Evolutionary conservation across 30 jellyfish, hydroid and myxozoan genomes (phyloP), one percentile per base, ranked within the genome.

Genomic region (Mastigias papua): DNA sequence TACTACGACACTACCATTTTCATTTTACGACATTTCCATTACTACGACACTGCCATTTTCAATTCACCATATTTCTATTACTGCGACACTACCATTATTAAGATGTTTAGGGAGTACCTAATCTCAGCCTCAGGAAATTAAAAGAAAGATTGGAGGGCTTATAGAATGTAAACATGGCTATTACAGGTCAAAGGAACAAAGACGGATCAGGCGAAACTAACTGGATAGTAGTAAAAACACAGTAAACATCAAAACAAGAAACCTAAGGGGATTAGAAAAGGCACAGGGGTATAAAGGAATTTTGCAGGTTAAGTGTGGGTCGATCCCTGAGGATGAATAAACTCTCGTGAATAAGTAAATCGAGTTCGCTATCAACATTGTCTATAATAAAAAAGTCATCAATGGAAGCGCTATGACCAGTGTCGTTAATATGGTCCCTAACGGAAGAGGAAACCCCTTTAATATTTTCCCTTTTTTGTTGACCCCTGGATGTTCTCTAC

Each of bases 221-320:
- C 72, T 21, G 17, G 33, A 27, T 21, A 5, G 10, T 21, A 5
- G 72, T 21, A 19, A 60, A 27, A 22, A 60, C 7, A 60, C 7
- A 21, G 33, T 8, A 5, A 21, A 21, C 72, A 42, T 15, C 54
- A 42, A 42, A 42, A 42, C 54, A 42, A 42, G 54, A 42, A 42
- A 42, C 54, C 54, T 60, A 60, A 60, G 33, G 72, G 33, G 72
- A 49, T 21, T 49, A 49, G 65, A 49, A 49, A 49, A 49, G 65
- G 65, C 65, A 49, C 13, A 21, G 65, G 21, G 10, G n/a, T 60
- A 19, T 60, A 8, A 21, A 60, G 72, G 72, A 60, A 60, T 60
- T 60, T 60, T 60, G 72, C 72, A 5, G 72, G 72, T 60, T 60
- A 19, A 60, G 72, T 5, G 72, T 60, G 72, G 72, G 72, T 60